Evolutionary conservation across 2,888 invertebrate genomes (phyloP), one percentile per base, ranked within the genome.

Genomic region (Idaea biselata): DNA sequence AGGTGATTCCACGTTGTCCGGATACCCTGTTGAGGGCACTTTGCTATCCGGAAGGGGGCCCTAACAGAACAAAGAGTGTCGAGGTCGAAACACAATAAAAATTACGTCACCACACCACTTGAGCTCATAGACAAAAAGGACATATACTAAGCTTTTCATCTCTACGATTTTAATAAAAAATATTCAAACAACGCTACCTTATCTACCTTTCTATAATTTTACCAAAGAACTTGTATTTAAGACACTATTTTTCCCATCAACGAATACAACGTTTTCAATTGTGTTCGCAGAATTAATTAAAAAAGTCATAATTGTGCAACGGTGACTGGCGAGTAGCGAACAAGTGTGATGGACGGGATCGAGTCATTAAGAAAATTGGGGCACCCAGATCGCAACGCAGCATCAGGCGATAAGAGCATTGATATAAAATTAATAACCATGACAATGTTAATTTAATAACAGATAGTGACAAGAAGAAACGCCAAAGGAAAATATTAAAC

Each of bases 351-450:
- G 67, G 74, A 73, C 72, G 69, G 68, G 73, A 77, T 76, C 71
- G 66, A 75, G 73, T 63, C 72, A 80, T 83, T 86, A 84, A 85
- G 84, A 83, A 80, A 80, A 76, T 79, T 77, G 64, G 69, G 67
- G 67, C 65, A 63, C 66, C 58, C 54, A 62, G 55, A 69, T 56
- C 56, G 11, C 56, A 72, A 72, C 67, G 64, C 66, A 70, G 66
- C 70, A 64, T 67, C 66, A 69, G 68, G 72, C 68, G 17, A 55
- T 55, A 18, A 18, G 16, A 16, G 16, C 55, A 44, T 11, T 11
- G 44, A 44, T 44, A 11, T 2, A 44, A 33, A 44, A 44, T 44
- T 44, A 44, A 44, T 44, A 44, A 44, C 44, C 44, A 44, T 11
- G 44, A 44, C 44, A 44, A 44, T 44, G 44, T 44, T 44, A 44